phyloP scores from a whole-genome alignment of 2,113 vertebrate species.

The Equus przewalskii region DNA sequence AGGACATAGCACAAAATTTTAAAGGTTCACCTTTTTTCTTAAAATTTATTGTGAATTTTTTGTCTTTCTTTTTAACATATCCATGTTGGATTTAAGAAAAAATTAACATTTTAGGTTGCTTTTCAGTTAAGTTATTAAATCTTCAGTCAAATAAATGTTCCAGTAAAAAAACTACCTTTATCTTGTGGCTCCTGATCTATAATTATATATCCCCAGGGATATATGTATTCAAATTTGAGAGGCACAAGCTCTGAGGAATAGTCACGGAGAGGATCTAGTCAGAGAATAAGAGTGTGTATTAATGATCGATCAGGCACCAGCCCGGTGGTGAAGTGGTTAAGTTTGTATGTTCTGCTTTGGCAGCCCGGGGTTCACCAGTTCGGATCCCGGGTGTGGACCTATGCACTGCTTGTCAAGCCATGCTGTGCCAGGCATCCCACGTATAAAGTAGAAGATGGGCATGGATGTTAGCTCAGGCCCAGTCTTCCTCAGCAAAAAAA shows the following conservation, averaged over 20 bases:
- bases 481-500: no score
- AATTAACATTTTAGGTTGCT: slow-evolving; percentile 9
- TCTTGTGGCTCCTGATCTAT: background rate
- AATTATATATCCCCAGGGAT: background rate
- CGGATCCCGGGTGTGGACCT: no score
- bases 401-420: no score
- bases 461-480: no score
- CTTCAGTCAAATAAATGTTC: background rate
- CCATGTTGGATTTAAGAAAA: background rate
- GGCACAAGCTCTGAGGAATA: background rate
- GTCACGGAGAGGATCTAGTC: background rate
- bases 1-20: background rate
- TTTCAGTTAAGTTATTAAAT: slow-evolving; percentile 5
- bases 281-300: background rate
- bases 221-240: background rate
- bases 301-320: background rate
- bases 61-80: background rate
- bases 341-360: no score
- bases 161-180: background rate
- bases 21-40: slow-evolving; percentile 13
- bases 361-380: no score
- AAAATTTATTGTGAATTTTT: background rate
- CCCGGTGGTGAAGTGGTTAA: no score
- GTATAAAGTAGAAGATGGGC: no score
- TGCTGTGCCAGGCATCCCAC: no score